These are phyloP conservation scores for Lasioglossum marginatum DNA, from an alignment of 2,888 invertebrate genomes.

Conservation along the genomic window DNA sequence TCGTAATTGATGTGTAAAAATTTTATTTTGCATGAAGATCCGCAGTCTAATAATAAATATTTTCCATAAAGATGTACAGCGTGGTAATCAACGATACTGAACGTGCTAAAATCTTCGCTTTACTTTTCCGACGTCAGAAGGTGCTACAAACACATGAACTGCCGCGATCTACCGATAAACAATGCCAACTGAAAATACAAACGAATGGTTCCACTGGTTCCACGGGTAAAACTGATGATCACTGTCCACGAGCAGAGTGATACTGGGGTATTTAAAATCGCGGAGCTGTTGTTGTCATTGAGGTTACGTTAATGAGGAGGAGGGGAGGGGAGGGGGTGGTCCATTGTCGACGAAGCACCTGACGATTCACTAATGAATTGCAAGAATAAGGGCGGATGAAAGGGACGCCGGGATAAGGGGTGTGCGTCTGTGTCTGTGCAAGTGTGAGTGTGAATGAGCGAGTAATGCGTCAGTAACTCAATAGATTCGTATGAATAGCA, in stretches of 20 bases:
- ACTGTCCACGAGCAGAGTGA: conserved; percentile 52
- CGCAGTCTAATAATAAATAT: not conserved
- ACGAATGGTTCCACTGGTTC: conserved; percentile 7
- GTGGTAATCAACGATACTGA: not conserved
- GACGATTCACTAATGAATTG: conserved; percentile 66
- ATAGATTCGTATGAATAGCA: conserved; percentile 26
- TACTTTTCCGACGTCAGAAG: not conserved
- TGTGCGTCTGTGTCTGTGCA: not conserved
- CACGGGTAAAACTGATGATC: conserved; percentile 18
- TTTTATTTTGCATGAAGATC: too few relatives aligned
- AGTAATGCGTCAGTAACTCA: conserved; percentile 40
- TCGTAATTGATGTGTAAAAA: too few relatives aligned
- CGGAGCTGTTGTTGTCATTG: conserved; percentile 61
- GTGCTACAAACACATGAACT: not conserved
- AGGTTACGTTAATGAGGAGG: conserved; percentile 69
- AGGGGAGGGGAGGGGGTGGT: not conserved
- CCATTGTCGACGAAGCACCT: conserved; percentile 64
- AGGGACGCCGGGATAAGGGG: conserved; percentile 9
- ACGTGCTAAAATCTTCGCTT: not conserved
- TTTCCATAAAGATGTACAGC: not conserved
- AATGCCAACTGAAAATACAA: not conserved
- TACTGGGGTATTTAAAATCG: conserved; percentile 60
- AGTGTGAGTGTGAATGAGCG: conserved; percentile 24
- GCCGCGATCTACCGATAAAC: not conserved
- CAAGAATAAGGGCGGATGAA: conserved; percentile 38